A percentile compares a stretch with the other conserved stretches of the same genome.
These are phyloP conservation scores for Agelas oroides DNA, from an alignment of 37 sponge, comb jelly and placozoan species.

Conservation along the genomic window DNA sequence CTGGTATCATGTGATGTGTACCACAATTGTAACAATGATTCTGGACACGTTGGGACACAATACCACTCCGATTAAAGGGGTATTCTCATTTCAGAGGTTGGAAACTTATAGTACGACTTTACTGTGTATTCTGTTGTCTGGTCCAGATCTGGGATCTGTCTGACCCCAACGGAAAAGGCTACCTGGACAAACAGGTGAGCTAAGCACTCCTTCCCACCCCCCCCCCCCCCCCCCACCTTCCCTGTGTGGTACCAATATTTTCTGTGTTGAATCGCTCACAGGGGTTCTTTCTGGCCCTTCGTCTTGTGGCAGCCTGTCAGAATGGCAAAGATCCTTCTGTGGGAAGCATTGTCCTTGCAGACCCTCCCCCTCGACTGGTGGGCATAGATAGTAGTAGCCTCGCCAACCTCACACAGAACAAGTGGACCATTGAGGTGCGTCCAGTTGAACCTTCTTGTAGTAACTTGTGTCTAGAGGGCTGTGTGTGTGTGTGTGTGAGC, in stretches of 20 bases:
- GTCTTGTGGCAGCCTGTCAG: slow-evolving; percentile 79
- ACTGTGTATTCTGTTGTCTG: not conserved
- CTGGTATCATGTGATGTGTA: not conserved
- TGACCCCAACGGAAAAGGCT: slow-evolving; percentile 70
- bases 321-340: slow-evolving; percentile 69
- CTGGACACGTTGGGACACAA: no score
- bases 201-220: no score
- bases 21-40: not conserved
- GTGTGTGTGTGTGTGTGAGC: not conserved
- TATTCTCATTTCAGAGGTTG: no score
- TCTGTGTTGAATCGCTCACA: not conserved
- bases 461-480: not conserved
- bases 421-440: slow-evolving; percentile 57
- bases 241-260: not conserved
- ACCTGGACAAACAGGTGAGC: slow-evolving; percentile 78
- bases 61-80: no score
- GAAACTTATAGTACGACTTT: no score
- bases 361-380: slow-evolving; percentile 67
- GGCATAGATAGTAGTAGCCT: slow-evolving; percentile 22
- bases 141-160: slow-evolving; percentile 80
- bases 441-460: not conserved
- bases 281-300: slow-evolving; percentile 68
- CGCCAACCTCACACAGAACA: slow-evolving; percentile 10
- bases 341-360: slow-evolving; percentile 34
- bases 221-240: not conserved